Evolutionary conservation across 2,113 vertebrate genomes (phyloP), one percentile per base, ranked within the genome.

Genomic region (Bufo gargarizans): DNA sequence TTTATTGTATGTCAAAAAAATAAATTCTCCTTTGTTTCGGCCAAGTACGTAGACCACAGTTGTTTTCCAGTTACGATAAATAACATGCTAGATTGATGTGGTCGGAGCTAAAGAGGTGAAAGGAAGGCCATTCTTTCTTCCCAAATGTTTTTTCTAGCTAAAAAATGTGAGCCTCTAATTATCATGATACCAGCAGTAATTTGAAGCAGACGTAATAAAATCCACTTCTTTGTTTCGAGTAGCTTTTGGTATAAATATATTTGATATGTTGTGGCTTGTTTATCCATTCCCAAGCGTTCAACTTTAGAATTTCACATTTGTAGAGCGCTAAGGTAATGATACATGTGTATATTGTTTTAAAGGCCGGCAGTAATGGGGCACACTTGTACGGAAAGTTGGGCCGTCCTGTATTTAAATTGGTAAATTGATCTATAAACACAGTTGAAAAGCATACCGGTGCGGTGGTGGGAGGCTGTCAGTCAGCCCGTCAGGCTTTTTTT

Each of bases 401-500:
- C 67, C 4, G 58, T 19, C 55, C 76, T 76, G 79, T 76, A 63
- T 76, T 82, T 82, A 82, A 82, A 82, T 76, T 76, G 56, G 69
- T 83, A 65, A 76, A 69, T 83, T 11, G 56, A 82, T 88, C 86
- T 82, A 53, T 77, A 88, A 83, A 88, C 69, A 88, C 22, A 67
- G 20, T 47, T 77, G 87, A 77, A 77, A 84, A 16, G 80, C 20
- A 63, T 82, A 33, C 71, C 33, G 61, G 43, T 77, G 17, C 55
- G 49, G 72, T 11, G 59, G 65, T 47, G 59, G 16, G 74, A 58
- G 49, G n/a, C 72, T 84, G 81, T 89, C 87, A 82, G 22, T 74
- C 78, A 84, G 77, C 78, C 87, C 83, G 82, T 78, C 87, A 84
- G 72, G 58, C n/a, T n/a, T n/a, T n/a, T n/a, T n/a, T n/a, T n/a